A percentile compares a stretch with the other conserved stretches of the same genome.
phyloP scores from a whole-genome alignment of 1,140 invertebrate species.

The Lepidotrigona ventralis region DNA sequence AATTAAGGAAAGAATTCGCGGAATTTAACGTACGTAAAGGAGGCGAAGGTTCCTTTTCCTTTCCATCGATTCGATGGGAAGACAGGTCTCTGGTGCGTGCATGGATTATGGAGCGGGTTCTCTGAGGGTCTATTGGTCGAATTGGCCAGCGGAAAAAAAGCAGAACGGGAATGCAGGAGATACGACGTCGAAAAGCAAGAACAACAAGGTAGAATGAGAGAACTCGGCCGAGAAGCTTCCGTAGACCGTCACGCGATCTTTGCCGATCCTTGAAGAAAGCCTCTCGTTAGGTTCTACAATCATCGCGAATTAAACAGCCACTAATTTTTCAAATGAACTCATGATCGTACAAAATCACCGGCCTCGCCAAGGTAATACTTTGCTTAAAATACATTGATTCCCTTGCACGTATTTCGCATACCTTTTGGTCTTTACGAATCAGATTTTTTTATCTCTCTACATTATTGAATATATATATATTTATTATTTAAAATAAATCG shows the following conservation, averaged over 20 bases:
- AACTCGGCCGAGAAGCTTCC: conserved; percentile 13
- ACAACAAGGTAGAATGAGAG: background rate
- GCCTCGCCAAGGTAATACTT: background rate
- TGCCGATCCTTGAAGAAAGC: conserved; percentile 36
- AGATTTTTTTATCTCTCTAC: background rate
- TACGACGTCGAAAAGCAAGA: conserved; percentile 32
- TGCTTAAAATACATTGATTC: background rate
- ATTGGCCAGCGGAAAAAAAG: conserved; percentile 57
- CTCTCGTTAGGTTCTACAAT: conserved; percentile 58
- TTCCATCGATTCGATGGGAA: conserved; percentile 52
- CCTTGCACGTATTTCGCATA: background rate
- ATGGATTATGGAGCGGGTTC: conserved; percentile 58
- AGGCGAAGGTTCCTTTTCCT: conserved; percentile 45
- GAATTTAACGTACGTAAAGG: conserved; percentile 40
- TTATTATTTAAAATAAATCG: background rate
- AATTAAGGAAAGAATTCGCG: conserved; percentile 13
- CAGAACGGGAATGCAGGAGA: conserved; percentile 40
- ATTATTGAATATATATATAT: too few relatives aligned
- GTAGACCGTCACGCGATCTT: conserved; percentile 53
- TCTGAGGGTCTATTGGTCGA: conserved; percentile 56
- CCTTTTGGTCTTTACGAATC: background rate
- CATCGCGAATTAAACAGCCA: conserved; percentile 41
- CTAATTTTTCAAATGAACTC: conserved; percentile 8
- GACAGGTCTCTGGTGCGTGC: conserved; percentile 48
- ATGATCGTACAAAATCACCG: background rate